phyloP scores from a whole-genome alignment of 1,140 invertebrate species.

The Goniozus legneri region DNA sequence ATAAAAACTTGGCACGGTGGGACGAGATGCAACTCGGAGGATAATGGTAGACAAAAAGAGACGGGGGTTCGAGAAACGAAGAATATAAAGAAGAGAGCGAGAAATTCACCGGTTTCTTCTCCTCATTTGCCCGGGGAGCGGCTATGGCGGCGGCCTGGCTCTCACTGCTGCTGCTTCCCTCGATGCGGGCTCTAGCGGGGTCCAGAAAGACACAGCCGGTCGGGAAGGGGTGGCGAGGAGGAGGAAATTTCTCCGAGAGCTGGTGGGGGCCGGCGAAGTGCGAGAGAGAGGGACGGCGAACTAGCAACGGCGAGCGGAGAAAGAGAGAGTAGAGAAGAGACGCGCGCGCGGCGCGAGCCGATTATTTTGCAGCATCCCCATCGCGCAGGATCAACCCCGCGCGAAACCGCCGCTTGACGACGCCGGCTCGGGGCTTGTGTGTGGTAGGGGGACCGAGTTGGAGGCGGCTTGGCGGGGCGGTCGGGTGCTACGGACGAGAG shows the following conservation, averaged over 20 bases:
- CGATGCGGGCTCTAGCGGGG: too few species aligned
- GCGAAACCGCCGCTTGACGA: slow-evolving; percentile 32
- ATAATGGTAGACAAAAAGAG: too few species aligned
- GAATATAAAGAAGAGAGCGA: slow-evolving; percentile 21
- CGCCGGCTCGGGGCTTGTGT: slow-evolving; percentile 5
- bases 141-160: slow-evolving; percentile 51
- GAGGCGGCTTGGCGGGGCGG: too few species aligned
- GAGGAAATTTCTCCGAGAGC: too few species aligned
- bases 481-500: too few species aligned
- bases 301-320: slow-evolving; percentile 5
- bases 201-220: too few species aligned
- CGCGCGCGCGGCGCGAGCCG: too few species aligned
- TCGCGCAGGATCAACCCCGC: slow-evolving; percentile 40
- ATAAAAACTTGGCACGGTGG: too few species aligned
- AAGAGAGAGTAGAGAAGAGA: too few species aligned
- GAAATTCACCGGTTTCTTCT: slow-evolving; percentile 24
- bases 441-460: not conserved
- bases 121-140: slow-evolving; percentile 37
- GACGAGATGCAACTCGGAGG: too few species aligned
- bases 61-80: too few species aligned
- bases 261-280: slow-evolving; percentile 20
- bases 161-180: slow-evolving; percentile 41
- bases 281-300: slow-evolving; percentile 1
- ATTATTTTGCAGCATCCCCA: slow-evolving; percentile 42
- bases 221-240: too few species aligned